phyloP scores from a whole-genome alignment of 2,888 invertebrate genomes.

The Folsomia manolachei region DNA sequence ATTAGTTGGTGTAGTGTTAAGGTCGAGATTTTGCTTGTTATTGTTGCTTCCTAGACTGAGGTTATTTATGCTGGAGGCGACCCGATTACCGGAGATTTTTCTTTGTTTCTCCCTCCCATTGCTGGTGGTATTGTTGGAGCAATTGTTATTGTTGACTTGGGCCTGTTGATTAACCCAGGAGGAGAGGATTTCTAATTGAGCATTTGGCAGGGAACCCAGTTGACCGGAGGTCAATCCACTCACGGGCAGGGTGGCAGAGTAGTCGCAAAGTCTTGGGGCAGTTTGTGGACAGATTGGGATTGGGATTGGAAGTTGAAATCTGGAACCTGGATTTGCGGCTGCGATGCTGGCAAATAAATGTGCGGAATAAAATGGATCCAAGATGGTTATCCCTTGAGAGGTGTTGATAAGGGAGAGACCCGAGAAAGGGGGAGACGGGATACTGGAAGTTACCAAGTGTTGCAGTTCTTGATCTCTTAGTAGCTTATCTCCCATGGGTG shows the following conservation, averaged over 20 bases:
- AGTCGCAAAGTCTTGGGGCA: constrained; percentile 8
- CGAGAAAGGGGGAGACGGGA: constrained; percentile 43
- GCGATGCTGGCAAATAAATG: constrained; percentile 46
- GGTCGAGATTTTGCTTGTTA: too few relatives aligned
- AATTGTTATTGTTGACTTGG: constrained; percentile 12
- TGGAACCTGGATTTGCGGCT: constrained; percentile 40
- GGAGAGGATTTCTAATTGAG: constrained; percentile 44
- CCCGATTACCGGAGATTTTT: constrained; percentile 1
- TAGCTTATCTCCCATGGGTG: constrained; percentile 35
- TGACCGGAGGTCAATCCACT: constrained; percentile 26
- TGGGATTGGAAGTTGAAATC: constrained; percentile 48
- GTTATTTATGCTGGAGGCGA: background rate
- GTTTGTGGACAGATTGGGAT: constrained; percentile 37
- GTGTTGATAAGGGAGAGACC: constrained; percentile 44
- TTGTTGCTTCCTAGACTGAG: background rate
- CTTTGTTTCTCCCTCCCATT: background rate
- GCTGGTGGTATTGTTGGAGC: constrained; percentile 13
- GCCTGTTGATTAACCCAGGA: constrained; percentile 43
- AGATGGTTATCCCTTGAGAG: constrained; percentile 34
- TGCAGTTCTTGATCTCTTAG: constrained; percentile 46
- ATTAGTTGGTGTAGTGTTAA: too few relatives aligned
- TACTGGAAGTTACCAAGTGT: constrained; percentile 46
- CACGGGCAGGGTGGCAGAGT: constrained; percentile 22
- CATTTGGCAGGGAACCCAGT: constrained; percentile 28
- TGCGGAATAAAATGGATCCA: constrained; percentile 47